A percentile compares a stretch with the other conserved stretches of the same genome.
These are phyloP conservation scores for Phthorimaea operculella DNA, from an alignment of 1,140 invertebrate species.

Conservation along the genomic window DNA sequence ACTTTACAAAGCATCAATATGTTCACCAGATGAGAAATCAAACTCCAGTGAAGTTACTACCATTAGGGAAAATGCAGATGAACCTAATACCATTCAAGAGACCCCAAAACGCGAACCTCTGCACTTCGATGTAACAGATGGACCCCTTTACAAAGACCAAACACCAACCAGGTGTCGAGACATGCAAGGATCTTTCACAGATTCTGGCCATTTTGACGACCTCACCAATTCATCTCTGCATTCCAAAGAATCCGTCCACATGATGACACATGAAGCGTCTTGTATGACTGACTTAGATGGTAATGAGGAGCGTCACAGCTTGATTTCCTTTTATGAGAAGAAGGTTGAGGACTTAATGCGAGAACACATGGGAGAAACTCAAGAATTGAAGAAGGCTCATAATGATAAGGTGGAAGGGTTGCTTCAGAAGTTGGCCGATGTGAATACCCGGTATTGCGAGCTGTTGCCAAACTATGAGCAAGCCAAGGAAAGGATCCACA, in stretches of 20 bases:
- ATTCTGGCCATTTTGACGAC: slow-evolving; percentile 89
- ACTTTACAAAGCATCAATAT: slow-evolving; percentile 80
- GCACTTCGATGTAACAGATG: slow-evolving; percentile 51
- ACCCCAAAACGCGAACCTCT: slow-evolving; percentile 51
- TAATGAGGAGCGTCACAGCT: slow-evolving; percentile 71
- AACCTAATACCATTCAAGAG: slow-evolving; percentile 60
- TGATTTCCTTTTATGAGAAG: slow-evolving; percentile 77
- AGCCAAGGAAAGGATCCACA: slow-evolving; percentile 74
- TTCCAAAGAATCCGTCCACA: slow-evolving; percentile 76
- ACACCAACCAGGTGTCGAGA: slow-evolving; percentile 60
- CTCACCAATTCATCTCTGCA: slow-evolving; percentile 76
- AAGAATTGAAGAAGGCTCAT: slow-evolving; percentile 78
- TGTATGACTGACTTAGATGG: slow-evolving; percentile 66
- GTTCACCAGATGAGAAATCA: slow-evolving; percentile 77
- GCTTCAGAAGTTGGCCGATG: slow-evolving; percentile 80
- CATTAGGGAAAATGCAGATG: slow-evolving; percentile 73
- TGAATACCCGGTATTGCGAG: slow-evolving; percentile 79
- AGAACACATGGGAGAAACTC: slow-evolving; percentile 75
- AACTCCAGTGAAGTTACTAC: slow-evolving; percentile 80
- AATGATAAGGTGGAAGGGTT: slow-evolving; percentile 83
- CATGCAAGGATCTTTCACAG: slow-evolving; percentile 79
- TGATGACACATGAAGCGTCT: slow-evolving; percentile 67
- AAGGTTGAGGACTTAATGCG: slow-evolving; percentile 79
- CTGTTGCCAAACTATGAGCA: slow-evolving; percentile 75
- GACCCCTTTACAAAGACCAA: slow-evolving; percentile 51